phyloP scores from a whole-genome alignment of 2,113 vertebrate species.

The Zapornia atra region DNA sequence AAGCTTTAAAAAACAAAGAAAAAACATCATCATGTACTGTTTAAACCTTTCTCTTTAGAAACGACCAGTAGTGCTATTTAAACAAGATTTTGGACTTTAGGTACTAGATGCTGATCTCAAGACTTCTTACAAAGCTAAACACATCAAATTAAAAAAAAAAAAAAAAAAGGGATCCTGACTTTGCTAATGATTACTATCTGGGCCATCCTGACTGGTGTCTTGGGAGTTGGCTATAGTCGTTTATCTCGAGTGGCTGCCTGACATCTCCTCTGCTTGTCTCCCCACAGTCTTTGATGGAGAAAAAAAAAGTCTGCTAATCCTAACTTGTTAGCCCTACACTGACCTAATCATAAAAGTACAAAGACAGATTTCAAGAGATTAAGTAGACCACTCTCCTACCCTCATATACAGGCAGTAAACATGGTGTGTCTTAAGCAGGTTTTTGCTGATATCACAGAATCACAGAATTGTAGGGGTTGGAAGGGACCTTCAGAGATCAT shows the following conservation, averaged over 20 bases:
- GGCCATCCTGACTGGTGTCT: background rate
- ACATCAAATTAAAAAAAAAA: background rate
- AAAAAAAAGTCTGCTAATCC: background rate
- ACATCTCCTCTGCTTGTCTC: background rate
- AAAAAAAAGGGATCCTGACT: background rate
- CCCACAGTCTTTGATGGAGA: background rate
- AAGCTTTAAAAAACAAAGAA: constrained; percentile 11
- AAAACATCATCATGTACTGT: background rate
- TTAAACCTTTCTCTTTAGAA: constrained; percentile 10
- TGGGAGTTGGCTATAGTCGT: background rate
- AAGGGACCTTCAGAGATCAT: too few relatives aligned
- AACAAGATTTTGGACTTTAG: background rate
- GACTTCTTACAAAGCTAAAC: background rate
- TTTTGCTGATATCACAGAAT: background rate
- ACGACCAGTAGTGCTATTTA: constrained; percentile 41
- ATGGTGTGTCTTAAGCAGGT: background rate
- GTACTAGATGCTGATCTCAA: background rate
- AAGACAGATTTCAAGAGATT: background rate
- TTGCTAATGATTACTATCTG: background rate
- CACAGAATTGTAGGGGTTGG: too few relatives aligned
- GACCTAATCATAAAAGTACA: background rate
- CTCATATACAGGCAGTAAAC: background rate
- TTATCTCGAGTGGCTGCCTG: background rate
- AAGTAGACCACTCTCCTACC: background rate
- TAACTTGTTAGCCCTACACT: background rate